Base-by-base conservation (phyloP, 1,140 invertebrate species). In the Trichoplusia ni region DNA sequence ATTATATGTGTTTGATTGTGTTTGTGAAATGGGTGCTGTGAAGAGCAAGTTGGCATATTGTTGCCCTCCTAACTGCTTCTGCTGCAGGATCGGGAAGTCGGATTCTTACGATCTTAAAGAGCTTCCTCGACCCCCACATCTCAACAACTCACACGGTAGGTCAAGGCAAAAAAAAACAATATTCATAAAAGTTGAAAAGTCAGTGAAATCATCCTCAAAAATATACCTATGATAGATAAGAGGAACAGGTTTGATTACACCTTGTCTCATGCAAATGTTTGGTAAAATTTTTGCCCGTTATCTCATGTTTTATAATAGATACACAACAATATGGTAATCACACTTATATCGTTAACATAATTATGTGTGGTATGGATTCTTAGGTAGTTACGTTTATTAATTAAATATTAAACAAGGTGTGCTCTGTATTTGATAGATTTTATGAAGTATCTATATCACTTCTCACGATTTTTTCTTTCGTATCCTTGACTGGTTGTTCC, bases 51-150 rank as follows among this genome's bases (percentile, higher is more conserved):
- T 90, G 25, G 27, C 61, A 7, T 46, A 66, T n/a, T 72, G 46
- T 37, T 84, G 82, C 51, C 70, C 75, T 4, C 54, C 66, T 23
- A 37, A 64, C 18, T 79, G 82, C 29, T 35, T 46, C 31, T 84
- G 84, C 59, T 87, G 82, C 51, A 54, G 72, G 14, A 16, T 64
- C 33, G 27, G 54, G n/a, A 75, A 64, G 29, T 62, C 70, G 0
- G 78, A 79, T 46, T 83, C 81, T 1, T 83, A 86, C 42, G 85
- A 88, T 56, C 65, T 86, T 14, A 82, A 73, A 54, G 82, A 86
- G 23, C 53, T 90, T 25, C 87, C 87, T 6, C 71, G 84, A 35
- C 85, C 85, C 14, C 86, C 81, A 13, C 73, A 42, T 46, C 64
- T 77, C 56, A 79, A 84, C 29, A 58, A 21, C 19, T 71, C 79